These are phyloP conservation scores for Poeciliopsis turneri DNA, from an alignment of 2,797 vertebrate species.

Conservation along the genomic window DNA sequence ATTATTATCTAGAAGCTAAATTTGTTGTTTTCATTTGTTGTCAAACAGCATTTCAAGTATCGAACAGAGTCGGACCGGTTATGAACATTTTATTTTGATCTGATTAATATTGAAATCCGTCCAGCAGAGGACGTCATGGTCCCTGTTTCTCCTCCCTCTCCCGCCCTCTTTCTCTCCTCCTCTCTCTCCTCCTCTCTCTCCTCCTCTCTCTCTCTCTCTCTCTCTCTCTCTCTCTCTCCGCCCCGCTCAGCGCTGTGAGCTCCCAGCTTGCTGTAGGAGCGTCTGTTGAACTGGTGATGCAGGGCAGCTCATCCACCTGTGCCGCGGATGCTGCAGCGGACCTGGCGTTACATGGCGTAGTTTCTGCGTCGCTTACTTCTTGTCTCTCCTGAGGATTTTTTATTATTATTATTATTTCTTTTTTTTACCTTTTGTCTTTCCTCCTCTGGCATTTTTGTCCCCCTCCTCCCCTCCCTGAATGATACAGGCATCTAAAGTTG, in stretches of 20 bases:
- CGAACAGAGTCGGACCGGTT: constrained; percentile 25
- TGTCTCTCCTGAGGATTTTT: constrained; percentile 35
- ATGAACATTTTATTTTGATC: not conserved
- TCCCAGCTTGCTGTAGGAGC: constrained; percentile 57
- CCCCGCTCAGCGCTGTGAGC: constrained; percentile 36
- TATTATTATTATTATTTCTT: no score
- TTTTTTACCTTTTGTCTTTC: constrained; percentile 15
- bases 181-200: not conserved
- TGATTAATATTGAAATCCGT: constrained; percentile 7
- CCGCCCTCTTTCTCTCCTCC: not conserved
- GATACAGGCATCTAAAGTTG: constrained; percentile 71
- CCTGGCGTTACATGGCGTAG: constrained; percentile 64
- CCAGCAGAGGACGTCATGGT: constrained; percentile 69
- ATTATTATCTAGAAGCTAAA: not conserved
- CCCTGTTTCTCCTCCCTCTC: constrained; percentile 20
- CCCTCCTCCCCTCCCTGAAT: constrained; percentile 8
- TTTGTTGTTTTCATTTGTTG: not conserved
- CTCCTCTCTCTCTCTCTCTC: not conserved
- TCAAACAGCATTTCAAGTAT: not conserved
- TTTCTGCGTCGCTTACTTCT: constrained; percentile 11
- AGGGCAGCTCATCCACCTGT: constrained; percentile 65
- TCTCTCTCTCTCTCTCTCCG: not conserved
- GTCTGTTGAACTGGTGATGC: constrained; percentile 54
- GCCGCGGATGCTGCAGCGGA: constrained; percentile 53
- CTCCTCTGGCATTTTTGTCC: not conserved